A percentile compares a stretch with the other conserved stretches of the same genome.
Evolutionary conservation across 2,113 vertebrate species (phyloP).

Genomic region (Ceyx melanurus): DNA sequence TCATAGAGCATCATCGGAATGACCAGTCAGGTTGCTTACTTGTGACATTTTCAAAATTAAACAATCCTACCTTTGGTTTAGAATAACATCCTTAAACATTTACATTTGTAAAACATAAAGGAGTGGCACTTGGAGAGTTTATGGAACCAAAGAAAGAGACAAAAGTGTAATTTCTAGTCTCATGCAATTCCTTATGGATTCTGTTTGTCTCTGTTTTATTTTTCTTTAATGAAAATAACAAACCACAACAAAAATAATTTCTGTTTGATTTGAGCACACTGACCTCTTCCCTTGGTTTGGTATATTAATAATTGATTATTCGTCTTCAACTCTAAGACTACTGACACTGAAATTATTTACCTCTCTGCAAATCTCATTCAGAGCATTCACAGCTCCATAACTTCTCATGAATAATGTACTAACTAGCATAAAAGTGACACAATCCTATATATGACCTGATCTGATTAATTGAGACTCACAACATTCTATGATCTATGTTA

Average conservation of each 20-base stretch:
- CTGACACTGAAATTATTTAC: neutral
- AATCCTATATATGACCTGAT: neutral
- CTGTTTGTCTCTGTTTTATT: rapidly evolving
- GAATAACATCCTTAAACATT: neutral
- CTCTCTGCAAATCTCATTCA: neutral
- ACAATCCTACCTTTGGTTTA: neutral
- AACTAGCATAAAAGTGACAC: neutral
- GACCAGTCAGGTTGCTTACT: neutral
- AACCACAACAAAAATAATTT: neutral
- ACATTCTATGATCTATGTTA: neutral
- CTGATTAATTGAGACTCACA: slow-evolving; percentile 17
- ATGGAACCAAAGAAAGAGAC: neutral
- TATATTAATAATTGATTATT: neutral
- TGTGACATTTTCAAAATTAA: neutral
- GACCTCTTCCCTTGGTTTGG: neutral
- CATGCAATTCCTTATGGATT: neutral
- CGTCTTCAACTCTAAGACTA: neutral
- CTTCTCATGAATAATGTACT: slow-evolving; percentile 25
- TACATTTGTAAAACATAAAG: neutral
- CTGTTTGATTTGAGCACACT: neutral
- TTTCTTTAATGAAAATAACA: neutral
- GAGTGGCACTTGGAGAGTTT: neutral
- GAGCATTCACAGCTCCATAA: neutral
- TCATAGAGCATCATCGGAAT: neutral
- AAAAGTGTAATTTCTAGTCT: neutral